Percentiles rank a stretch among this genome's conserved stretches.
Conservation (phyloP, 1,140 invertebrate species). For the Chlorops oryzae region DNA sequence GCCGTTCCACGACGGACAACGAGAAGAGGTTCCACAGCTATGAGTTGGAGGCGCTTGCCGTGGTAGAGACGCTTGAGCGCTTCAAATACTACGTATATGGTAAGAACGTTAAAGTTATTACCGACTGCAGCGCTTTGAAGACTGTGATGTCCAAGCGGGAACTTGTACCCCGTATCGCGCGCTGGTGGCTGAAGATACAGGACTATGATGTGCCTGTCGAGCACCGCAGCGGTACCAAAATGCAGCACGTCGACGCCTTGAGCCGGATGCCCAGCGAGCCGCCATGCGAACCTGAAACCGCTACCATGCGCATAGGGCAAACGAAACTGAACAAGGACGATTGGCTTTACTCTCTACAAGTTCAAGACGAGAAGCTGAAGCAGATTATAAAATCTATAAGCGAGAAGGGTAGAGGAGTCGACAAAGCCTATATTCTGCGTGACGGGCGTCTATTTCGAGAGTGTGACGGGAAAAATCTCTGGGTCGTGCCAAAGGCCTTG, state of each 20-base stretch:
- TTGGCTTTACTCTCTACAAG: not conserved
- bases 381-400: no score
- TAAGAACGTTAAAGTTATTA: conserved; percentile 43
- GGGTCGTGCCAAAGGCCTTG: no score
- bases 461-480: no score
- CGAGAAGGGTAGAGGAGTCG: no score
- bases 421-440: no score
- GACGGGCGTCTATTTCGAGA: no score
- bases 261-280: conserved; percentile 8
- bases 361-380: conserved; percentile 1
- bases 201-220: conserved; percentile 14
- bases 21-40: conserved; percentile 47
- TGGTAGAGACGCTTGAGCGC: no score
- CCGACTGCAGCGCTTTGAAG: conserved; percentile 35
- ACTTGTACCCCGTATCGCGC: conserved; percentile 28
- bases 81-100: no score
- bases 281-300: not conserved
- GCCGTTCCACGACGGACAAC: conserved; percentile 30
- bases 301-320: not conserved
- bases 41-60: conserved; percentile 48
- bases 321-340: conserved; percentile 3
- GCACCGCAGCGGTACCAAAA: conserved; percentile 5
- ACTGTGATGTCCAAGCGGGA: conserved; percentile 33
- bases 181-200: conserved; percentile 30
- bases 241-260: conserved; percentile 13